Evolutionary conservation across 2,113 vertebrate genomes (phyloP).

Genomic region (Hoplias malabaricus): DNA sequence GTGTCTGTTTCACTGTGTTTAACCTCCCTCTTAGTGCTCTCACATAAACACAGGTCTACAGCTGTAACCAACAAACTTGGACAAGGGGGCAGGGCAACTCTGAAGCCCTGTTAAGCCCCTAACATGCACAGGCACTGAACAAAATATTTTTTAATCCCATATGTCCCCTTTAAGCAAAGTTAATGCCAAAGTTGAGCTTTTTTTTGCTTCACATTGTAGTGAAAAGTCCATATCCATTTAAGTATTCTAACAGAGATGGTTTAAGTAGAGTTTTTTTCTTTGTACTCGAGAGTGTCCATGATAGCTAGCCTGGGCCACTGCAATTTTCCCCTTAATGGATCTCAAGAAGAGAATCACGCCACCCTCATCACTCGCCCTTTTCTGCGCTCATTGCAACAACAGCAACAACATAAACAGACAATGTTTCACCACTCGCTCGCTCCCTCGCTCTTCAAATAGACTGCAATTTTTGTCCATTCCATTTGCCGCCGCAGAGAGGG

Average conservation of each 20-base stretch:
- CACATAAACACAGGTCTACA: too few species aligned
- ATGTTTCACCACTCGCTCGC: slow-evolving; percentile 11
- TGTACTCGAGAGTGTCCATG: background rate
- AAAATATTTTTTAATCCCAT: too few species aligned
- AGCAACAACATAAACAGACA: background rate
- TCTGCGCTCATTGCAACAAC: background rate
- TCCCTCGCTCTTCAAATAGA: background rate
- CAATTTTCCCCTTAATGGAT: background rate
- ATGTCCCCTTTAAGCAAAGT: too few species aligned
- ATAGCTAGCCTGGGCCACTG: background rate
- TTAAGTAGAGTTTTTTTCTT: background rate
- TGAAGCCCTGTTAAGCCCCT: too few species aligned
- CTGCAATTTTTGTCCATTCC: background rate
- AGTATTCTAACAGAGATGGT: background rate
- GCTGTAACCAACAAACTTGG: too few species aligned
- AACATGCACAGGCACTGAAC: too few species aligned
- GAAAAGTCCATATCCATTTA: too few species aligned
- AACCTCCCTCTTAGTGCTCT: too few species aligned
- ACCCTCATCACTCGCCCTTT: background rate
- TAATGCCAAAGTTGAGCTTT: too few species aligned
- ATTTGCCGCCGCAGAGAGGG: background rate
- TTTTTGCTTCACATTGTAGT: too few species aligned
- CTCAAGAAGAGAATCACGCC: background rate
- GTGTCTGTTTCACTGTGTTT: too few species aligned
- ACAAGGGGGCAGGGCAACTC: too few species aligned